Conservation (phyloP, 2,888 invertebrate genomes). For the Lypha dubia region DNA sequence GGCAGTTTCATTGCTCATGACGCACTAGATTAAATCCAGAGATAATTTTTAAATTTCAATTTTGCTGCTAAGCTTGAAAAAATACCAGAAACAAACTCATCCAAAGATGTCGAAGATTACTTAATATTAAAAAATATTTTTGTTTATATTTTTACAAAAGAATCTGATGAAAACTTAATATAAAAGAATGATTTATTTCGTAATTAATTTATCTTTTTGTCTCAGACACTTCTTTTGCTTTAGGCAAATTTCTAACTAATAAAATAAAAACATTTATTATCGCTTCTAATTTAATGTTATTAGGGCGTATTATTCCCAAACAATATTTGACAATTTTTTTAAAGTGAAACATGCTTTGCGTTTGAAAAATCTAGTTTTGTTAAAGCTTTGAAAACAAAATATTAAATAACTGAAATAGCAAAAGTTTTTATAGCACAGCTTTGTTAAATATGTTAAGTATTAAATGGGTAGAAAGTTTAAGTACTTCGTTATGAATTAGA, state of each 20-base stretch:
- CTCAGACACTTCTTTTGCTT: neutral
- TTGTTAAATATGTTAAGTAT: neutral
- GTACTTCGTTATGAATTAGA: neutral
- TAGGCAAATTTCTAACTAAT: neutral
- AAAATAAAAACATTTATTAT: neutral
- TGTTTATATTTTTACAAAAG: neutral
- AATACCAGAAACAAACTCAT: neutral
- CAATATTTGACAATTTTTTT: neutral
- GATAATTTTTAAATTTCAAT: neutral
- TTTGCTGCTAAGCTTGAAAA: conserved; percentile 1
- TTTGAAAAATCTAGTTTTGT: too few species aligned
- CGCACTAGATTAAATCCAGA: conserved; percentile 8
- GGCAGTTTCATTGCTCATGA: neutral
- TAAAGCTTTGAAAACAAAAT: too few species aligned
- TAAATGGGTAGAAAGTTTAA: neutral
- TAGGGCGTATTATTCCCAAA: neutral
- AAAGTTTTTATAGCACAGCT: neutral
- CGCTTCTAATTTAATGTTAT: neutral
- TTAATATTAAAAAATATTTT: neutral
- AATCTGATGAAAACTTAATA: neutral
- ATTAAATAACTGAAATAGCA: neutral
- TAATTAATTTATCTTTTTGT: neutral
- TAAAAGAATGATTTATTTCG: neutral
- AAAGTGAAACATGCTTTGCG: neutral
- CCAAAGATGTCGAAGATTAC: neutral